Conservation (phyloP, 2,113 vertebrate species). For the Ia io region DNA sequence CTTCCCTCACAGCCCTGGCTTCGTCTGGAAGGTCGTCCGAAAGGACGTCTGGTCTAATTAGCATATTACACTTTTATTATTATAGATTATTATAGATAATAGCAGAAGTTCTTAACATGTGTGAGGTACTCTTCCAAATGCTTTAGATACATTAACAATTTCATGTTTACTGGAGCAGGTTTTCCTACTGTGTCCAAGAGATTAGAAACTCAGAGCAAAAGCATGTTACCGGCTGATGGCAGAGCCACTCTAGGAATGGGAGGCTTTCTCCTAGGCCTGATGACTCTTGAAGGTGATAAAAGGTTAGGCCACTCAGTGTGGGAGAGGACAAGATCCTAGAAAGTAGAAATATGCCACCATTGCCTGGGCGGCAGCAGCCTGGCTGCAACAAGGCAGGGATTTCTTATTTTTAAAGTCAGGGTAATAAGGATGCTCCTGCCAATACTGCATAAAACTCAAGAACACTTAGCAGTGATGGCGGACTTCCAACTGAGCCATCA, state of each 20-base stretch:
- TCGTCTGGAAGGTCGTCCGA: too few species aligned
- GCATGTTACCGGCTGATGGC: not conserved
- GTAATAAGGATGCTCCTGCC: not conserved
- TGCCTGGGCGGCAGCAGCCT: not conserved
- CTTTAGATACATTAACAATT: not conserved
- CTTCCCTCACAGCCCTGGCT: too few species aligned
- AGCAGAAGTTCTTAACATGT: not conserved
- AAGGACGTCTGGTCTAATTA: too few species aligned
- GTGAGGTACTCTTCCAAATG: not conserved
- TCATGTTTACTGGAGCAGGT: not conserved
- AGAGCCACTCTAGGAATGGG: not conserved
- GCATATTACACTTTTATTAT: too few species aligned
- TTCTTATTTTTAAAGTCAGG: slow-evolving; percentile 39
- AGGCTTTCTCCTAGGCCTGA: not conserved
- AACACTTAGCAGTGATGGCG: slow-evolving; percentile 48
- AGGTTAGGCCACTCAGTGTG: not conserved
- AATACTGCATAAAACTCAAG: slow-evolving; percentile 5
- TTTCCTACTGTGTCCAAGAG: not conserved
- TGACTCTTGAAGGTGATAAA: not conserved
- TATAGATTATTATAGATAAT: not conserved
- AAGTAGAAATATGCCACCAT: slow-evolving; percentile 4
- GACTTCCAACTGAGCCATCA: slow-evolving; percentile 60
- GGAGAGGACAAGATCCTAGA: slow-evolving; percentile 36
- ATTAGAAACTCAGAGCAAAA: not conserved
- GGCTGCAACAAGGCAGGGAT: not conserved